Conservation (phyloP, 2,113 vertebrate genomes). For the Apistogramma diplotaenia region DNA sequence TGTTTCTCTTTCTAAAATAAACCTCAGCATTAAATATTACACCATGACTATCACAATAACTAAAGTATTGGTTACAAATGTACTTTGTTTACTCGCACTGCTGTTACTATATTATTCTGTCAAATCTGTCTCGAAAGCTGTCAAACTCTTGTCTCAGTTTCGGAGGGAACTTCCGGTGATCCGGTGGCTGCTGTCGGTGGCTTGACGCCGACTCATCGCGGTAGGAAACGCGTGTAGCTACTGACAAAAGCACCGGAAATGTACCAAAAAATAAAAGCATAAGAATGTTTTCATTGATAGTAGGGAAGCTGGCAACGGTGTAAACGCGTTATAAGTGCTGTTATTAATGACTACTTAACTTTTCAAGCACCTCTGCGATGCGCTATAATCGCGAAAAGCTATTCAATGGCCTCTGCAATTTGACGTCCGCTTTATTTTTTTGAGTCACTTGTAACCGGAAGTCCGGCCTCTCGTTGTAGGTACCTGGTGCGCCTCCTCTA, state of each 20-base stretch:
- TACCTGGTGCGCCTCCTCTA: slow-evolving; percentile 47
- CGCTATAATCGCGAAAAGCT: background rate
- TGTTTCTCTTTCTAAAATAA: background rate
- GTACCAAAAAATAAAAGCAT: background rate
- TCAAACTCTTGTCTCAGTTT: background rate
- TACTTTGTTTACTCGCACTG: background rate
- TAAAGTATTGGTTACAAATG: background rate
- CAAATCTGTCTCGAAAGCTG: background rate
- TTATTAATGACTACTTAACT: background rate
- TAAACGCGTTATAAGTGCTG: background rate
- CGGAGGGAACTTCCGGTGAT: background rate
- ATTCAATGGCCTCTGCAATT: background rate
- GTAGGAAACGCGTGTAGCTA: background rate
- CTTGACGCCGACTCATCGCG: background rate
- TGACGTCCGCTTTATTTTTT: slow-evolving; percentile 21
- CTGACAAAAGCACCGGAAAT: background rate
- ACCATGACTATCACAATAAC: background rate
- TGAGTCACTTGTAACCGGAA: slow-evolving; percentile 21
- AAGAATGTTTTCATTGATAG: background rate
- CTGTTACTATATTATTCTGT: background rate
- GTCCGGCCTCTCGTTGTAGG: background rate
- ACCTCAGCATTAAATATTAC: background rate
- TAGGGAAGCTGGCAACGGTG: background rate
- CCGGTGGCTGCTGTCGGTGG: background rate
- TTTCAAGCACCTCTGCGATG: background rate